Evolutionary conservation across 2,113 vertebrate species (phyloP).

Genomic region (Lota lota): DNA sequence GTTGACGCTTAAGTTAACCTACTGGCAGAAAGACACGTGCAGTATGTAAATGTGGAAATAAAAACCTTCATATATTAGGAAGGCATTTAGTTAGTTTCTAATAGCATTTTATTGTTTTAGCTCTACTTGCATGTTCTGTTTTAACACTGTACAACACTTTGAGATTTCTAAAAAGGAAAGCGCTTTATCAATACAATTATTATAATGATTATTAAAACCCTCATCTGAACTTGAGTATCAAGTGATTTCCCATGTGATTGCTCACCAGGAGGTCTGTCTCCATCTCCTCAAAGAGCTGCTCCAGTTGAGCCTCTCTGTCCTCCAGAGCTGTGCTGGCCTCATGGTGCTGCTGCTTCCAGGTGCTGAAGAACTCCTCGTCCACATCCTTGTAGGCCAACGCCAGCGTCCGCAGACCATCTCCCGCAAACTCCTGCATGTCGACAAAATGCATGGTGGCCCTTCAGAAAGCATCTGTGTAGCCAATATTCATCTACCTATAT

Average conservation of each 20-base stretch:
- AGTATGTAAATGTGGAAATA: no score
- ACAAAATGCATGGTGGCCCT: not conserved
- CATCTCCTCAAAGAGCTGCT: constrained; percentile 84
- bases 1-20: no score
- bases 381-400: constrained; percentile 87
- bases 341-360: constrained; percentile 82
- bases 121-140: no score
- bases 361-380: constrained; percentile 76
- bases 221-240: no score
- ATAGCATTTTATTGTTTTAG: no score
- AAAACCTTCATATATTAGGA: no score
- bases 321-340: constrained; percentile 81
- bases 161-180: not conserved
- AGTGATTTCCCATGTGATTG: no score
- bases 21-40: no score
- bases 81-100: no score
- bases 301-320: constrained; percentile 78
- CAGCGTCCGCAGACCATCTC: constrained; percentile 87
- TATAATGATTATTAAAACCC: not conserved
- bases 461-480: no score
- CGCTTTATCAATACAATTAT: not conserved
- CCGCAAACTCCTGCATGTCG: constrained; percentile 86
- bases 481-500: no score
- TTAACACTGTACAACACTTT: not conserved
- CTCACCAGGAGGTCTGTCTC: constrained; percentile 87